Base-by-base conservation (phyloP, 1,140 invertebrate genomes). In the Bilobella aurantiaca region DNA sequence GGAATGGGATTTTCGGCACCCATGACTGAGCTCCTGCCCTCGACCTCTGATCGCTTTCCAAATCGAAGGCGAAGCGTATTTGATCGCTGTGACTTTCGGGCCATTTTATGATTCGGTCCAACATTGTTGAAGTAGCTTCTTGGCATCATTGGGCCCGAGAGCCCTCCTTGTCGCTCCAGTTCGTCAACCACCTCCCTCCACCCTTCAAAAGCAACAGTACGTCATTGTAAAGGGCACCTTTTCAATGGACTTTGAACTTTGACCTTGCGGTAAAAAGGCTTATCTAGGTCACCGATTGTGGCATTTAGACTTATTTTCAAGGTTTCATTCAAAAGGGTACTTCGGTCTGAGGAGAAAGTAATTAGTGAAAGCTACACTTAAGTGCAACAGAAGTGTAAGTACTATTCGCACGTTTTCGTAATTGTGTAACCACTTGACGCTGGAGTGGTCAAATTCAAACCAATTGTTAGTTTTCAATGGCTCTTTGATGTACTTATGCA, bases 41-140 rank as follows among this genome's bases (percentile, higher is more conserved):
- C 60, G 49, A 27, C 57, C n/a, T 64, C 63, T 37, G 28, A 21
- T 63, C 71, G 34, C 31, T 73, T 73, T 34, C 71, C 71, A 58
- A 73, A 73, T 23, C 71, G 62, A 27, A 73, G 71, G n/a, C 71
- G 42, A 2, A 73, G 58, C 31, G 66, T 66, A 58, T 69, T 73
- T 32, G 68, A 73, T 37, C 71, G 60, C 37, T 73, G 71, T n/a
- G 71, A 73, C 46, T 73, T 73, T 49, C 71, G 65, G 66, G 69
- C 69, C 64, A 69, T 66, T 30, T 64, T 59, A 21, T 68, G 68
- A 28, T 58, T 61, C n/a, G 64, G 65, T n/a, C n/a, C n/a, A 29
- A 64, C 34, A 18, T 12, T 12, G 14, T 23, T 21, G 56, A 57
- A 58, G 42, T 63, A 69, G 14, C 68, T 49, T 57, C 71, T n/a